Evolutionary conservation across 1,140 invertebrate genomes (phyloP), one percentile per base, ranked within the genome.

Genomic region (Drosophila funebris): DNA sequence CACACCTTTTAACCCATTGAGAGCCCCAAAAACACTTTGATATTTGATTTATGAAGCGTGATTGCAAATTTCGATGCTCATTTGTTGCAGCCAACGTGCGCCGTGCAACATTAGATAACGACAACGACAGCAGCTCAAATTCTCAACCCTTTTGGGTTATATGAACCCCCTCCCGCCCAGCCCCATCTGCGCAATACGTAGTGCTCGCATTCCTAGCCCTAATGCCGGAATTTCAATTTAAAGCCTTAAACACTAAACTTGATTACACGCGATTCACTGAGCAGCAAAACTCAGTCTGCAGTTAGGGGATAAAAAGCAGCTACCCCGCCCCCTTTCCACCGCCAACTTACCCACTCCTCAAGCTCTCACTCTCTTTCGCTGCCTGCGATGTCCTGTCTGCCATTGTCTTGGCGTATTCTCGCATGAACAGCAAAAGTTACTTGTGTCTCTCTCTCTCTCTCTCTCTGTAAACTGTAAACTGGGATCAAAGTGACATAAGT

Each of bases 151-250:
- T 68, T 39, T 22, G 8, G 11, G 8, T 9, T 0, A 13, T 18
- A 1, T 0, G 8, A 44, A n/a, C 31, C 18, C 9, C 39, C 18
- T 5, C 7, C n/a, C 3, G 8, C 24, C 9, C 20, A 13, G 37
- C 50, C 41, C 71, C 39, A 11, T 9, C 63, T 63, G 22, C 6
- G 68, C 36, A 36, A 46, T 43, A 31, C 64, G 68, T 39, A 36
- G 52, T 43, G 36, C 64, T 66, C 24, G 71, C 82, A 85, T 88
- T 87, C 78, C 78, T 72, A 6, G 29, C 14, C 22, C 63, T 48
- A 87, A 82, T 87, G 83, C 82, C 58, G 82, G 82, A 87, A 87
- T 87, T 87, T 88, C 82, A 87, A 88, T 87, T 87, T 88, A 74
- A 70, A 74, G 72, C 66, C 58, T 74, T 88, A 88, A 87, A 88